Conservation (phyloP, 2,113 vertebrate genomes). For the Oryzias woworae region DNA sequence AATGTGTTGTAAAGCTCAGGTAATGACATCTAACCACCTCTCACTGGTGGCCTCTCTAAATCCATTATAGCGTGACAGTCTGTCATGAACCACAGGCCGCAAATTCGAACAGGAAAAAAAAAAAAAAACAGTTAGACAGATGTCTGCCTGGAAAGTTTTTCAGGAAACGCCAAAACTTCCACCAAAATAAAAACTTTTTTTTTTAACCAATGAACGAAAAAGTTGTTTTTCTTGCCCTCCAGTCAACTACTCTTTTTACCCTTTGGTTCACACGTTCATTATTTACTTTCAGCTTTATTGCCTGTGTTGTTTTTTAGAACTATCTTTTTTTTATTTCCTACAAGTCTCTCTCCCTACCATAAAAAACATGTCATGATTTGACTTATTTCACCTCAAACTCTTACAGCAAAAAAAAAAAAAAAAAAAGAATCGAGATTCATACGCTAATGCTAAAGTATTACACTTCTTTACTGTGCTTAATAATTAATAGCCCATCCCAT, state of each 20-base stretch:
- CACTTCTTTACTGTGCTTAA: conserved; percentile 74
- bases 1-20: conserved; percentile 40
- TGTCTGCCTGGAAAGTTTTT: conserved; percentile 62
- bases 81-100: conserved; percentile 60
- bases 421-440: conserved; percentile 60
- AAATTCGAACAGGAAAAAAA: conserved; percentile 20
- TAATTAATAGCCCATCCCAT: conserved; percentile 77
- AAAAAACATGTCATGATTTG: conserved; percentile 34
- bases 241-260: conserved; percentile 10
- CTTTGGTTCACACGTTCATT: conserved; percentile 30
- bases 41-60: conserved; percentile 56
- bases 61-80: conserved; percentile 65
- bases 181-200: neutral
- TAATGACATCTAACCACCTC: conserved; percentile 43
- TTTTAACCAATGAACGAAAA: neutral
- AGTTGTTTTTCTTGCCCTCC: neutral
- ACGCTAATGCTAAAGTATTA: conserved; percentile 66
- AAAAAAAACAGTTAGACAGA: conserved; percentile 42
- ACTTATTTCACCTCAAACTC: conserved; percentile 33
- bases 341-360: conserved; percentile 17
- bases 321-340: conserved; percentile 10
- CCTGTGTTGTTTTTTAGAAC: conserved; percentile 10
- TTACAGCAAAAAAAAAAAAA: conserved; percentile 55
- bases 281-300: conserved; percentile 22
- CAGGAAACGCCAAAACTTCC: conserved; percentile 33